Base-by-base conservation (phyloP, 2,888 invertebrate genomes). In the Apamea epomidion region DNA sequence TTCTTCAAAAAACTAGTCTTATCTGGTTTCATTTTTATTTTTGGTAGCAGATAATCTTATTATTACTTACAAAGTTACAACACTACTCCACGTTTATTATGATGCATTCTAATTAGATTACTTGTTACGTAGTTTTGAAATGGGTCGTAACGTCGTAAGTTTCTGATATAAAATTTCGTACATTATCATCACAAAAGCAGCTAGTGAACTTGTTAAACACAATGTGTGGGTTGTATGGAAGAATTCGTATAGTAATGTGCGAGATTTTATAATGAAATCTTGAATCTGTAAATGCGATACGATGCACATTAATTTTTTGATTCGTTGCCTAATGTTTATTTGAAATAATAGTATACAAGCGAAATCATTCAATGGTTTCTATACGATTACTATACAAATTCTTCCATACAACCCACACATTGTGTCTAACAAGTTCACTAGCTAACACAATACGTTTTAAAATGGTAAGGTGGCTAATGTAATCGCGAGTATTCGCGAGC, bases 391-490 rank as follows among this genome's bases (percentile, higher is more conserved):
- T 51, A 37, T 62, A 18, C 7, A 25, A 64, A 58, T 72, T 75
- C 7, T 42, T 58, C 37, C n/a, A 69, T 73, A 58, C 18, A 18
- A 69, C 16, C 25, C 64, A 54, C 62, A 72, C 18, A 72, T 58
- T 60, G 71, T 68, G 62, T 60, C 25, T 32, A 68, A 62, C 25
- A 70, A 21, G 74, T 81, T 78, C 67, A 86, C 79, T 68, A 81
- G 72, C 51, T 76, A 78, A 79, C 77, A 79, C 82, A 74, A 76
- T 76, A 81, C 79, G 68, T 86, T 87, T 67, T 69, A 75, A 82
- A 81, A 75, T 84, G 69, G 76, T 80, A 80, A 74, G 78, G 77
- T 70, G 76, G 67, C 62, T 81, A 77, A 81, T 80, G 85, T 81
- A 84, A 78, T 78, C 64, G 79, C 74, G 65, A 80, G 48, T 82